Percentiles rank a stretch among this genome's conserved stretches.
These are phyloP conservation scores for Sebastes trivittatus DNA, from an alignment of 2,797 vertebrate genomes.

Conservation along the genomic window DNA sequence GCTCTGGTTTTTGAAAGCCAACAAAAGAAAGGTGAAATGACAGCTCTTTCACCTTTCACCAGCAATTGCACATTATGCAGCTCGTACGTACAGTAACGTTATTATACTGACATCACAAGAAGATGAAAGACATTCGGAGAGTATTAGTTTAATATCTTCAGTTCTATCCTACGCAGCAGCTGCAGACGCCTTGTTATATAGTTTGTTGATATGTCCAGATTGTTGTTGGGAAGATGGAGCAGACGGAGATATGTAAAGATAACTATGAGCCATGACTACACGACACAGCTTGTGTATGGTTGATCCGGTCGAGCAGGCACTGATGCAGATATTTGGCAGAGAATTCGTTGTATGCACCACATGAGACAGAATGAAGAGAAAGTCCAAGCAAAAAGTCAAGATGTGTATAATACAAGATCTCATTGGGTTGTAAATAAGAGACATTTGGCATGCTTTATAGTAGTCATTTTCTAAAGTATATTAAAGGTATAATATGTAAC, in stretches of 20 bases:
- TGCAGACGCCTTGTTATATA: slow-evolving; percentile 62
- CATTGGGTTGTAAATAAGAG: slow-evolving; percentile 50
- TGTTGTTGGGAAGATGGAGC: slow-evolving; percentile 35
- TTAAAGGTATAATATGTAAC: not conserved
- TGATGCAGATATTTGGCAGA: slow-evolving; percentile 84
- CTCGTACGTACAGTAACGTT: slow-evolving; percentile 40
- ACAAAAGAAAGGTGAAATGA: slow-evolving; percentile 21
- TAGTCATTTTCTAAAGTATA: slow-evolving; percentile 56
- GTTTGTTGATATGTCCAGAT: slow-evolving; percentile 45
- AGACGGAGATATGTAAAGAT: slow-evolving; percentile 50
- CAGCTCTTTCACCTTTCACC: slow-evolving; percentile 31
- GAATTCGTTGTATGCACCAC: slow-evolving; percentile 55
- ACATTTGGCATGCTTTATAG: slow-evolving; percentile 84
- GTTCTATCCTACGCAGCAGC: slow-evolving; percentile 72
- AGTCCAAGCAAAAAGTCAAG: slow-evolving; percentile 50
- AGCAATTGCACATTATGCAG: slow-evolving; percentile 51
- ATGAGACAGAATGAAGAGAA: slow-evolving; percentile 47
- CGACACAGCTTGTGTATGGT: slow-evolving; percentile 65
- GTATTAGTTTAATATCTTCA: slow-evolving; percentile 49
- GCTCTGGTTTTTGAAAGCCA: slow-evolving; percentile 31
- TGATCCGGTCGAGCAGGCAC: slow-evolving; percentile 83
- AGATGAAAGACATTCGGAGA: slow-evolving; percentile 65
- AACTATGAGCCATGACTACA: slow-evolving; percentile 74
- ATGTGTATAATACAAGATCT: slow-evolving; percentile 60
- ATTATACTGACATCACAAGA: slow-evolving; percentile 61